Base-by-base conservation (phyloP, 2,888 invertebrate species). In the Koerneria pararmatus region DNA sequence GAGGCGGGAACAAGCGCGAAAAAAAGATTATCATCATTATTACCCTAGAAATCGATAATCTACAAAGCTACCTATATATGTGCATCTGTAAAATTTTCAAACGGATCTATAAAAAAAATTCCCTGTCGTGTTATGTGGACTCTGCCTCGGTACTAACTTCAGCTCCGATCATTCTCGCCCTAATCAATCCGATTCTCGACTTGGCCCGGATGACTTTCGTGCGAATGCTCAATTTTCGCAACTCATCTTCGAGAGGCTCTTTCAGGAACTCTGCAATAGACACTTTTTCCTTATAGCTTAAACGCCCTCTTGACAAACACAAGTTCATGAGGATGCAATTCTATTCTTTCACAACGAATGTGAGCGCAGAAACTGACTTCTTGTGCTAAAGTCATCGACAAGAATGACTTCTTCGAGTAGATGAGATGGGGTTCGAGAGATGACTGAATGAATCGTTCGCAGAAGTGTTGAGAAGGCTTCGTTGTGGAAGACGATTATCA, bases 391-490 rank as follows among this genome's bases (percentile, higher is more conserved):
- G 86, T 98, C 97, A 84, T 98, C 98, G 3, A 98, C 97, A 49
- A 98, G 88, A 74, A 98, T 93, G 80, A 98, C 91, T 86, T 98
- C 97, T 82, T 91, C 90, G 63, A 98, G 88, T 65, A 95, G 86
- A 1, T 90, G 88, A 68, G 88, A 87, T 3, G 97, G 97, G 1
- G 97, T 95, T 65, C 56, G 53, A 24, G 24, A 46, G 56, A 98
- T 95, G 35, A 93, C 94, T 84, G 94, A 95, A 91, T 93, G 93
- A 46, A 97, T 92, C 0, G 97, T 97, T 65, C 98, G 87, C 78
- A 97, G 86, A 15, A 98, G 87, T 0, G 97, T 95, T 2, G 95
- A 95, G 93, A 94, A 97, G 0, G 97, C 97, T 86, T 98, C 98
- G 84, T 98, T 98, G 84, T 98, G 97, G 84, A 97, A 97, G 1